Evolutionary conservation across 2,113 vertebrate species (phyloP), one percentile per base, ranked within the genome.

Genomic region (Sterna hirundo): DNA sequence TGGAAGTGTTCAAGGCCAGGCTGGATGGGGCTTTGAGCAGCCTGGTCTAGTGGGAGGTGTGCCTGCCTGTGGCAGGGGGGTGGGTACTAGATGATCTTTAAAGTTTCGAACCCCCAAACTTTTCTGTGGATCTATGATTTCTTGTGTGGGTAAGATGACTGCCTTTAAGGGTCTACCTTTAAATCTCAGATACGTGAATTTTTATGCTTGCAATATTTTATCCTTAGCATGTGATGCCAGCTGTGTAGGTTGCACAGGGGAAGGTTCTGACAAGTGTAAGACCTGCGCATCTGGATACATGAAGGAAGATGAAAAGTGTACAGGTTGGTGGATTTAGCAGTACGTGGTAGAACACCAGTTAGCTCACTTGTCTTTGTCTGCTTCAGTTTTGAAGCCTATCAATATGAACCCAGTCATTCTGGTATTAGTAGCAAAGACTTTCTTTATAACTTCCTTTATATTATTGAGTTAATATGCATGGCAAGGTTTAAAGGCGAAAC

Each of bases 231-330:
- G 99, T 92, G 98, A 99, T 86, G 55, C 85, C 40, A 98, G 97
- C 42, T 99, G 99, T 47, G 32, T 97, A 6, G 98, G 98, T 55
- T 99, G 99, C 97, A 98, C 97, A 4, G 99, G 98, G 29, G 96
- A 98, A 58, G 99, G 99, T 16, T 98, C 99, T 11, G 97, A 97
- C 27, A 91, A 96, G 32, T 99, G 99, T 69, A 97, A 97, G 18
- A 94, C 96, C 49, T 99, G 99, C 36, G 51, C 98, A 49, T 26
- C 97, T 3, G 99, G 99, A 49, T 99, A 99, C 54, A 3, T 88
- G 15, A 97, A 98, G 46, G 95, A 98, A 74, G 98, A 97, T 22
- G 98, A 98, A 57, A 98, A 97, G 75, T 99, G 99, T 86, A 78
- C 98, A 98, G 99, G 99, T 99, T 93, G 68, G 97, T 83, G 57